Evolutionary conservation across 2,797 vertebrate species (phyloP).

Genomic region (Poecile montanus): DNA sequence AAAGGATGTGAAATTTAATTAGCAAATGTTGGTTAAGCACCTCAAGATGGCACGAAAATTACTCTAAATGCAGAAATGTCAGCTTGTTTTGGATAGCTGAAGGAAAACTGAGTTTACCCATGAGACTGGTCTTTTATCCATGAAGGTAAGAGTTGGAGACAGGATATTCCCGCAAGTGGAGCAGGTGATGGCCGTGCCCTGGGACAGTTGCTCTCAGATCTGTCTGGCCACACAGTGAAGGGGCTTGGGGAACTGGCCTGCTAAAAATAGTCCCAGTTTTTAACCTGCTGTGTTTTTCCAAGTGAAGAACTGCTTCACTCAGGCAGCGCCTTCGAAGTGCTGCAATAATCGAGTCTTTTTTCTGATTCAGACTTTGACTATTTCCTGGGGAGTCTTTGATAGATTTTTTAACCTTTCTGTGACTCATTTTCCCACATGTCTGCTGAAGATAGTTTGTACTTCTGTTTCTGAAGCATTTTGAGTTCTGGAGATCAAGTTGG

Average conservation of each 20-base stretch:
- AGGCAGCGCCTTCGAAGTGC: background rate
- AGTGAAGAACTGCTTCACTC: background rate
- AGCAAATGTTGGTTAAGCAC: constrained; percentile 54
- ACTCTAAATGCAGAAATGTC: background rate
- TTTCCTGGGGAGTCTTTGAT: constrained; percentile 42
- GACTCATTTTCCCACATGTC: constrained; percentile 32
- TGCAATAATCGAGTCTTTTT: background rate
- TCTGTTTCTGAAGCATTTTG: constrained; percentile 13
- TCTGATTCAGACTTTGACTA: constrained; percentile 24
- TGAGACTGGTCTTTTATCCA: background rate
- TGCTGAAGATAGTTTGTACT: background rate
- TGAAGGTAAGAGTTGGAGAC: background rate
- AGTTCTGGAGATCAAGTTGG: constrained; percentile 9
- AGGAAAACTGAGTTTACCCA: background rate
- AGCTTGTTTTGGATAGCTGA: background rate
- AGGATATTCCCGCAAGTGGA: background rate
- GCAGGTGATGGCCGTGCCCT: background rate
- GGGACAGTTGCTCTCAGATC: background rate
- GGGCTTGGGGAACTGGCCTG: background rate
- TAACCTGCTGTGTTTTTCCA: constrained; percentile 11
- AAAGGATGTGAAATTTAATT: constrained; percentile 62
- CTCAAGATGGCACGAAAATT: constrained; percentile 17
- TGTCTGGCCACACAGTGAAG: background rate
- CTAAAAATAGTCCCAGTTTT: constrained; percentile 40
- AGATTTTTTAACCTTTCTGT: constrained; percentile 60